Evolutionary conservation across 1,140 invertebrate genomes (phyloP), one percentile per base, ranked within the genome.

Genomic region (Zaprionus africanus): DNA sequence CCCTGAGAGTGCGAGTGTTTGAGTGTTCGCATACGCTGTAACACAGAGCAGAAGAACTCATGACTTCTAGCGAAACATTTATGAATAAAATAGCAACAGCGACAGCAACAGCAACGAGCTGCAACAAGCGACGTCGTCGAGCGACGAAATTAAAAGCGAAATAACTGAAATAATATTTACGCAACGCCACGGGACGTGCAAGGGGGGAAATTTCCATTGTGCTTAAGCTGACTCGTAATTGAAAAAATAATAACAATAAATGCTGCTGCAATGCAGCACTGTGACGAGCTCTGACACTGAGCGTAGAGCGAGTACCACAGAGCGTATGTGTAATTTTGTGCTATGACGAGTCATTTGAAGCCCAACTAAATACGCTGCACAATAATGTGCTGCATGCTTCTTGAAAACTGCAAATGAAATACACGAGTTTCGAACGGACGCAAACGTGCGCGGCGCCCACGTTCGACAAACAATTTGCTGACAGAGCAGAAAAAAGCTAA

Each of bases 131-230:
- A 70, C 65, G 46, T 24, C 70, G 83, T 78, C 81, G 67, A 74
- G 77, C 81, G 60, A 78, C 38, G 46, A 90, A 90, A 88, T 88
- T 88, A 88, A 88, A 90, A 85, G 79, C 81, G 71, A 88, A 90
- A 84, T 76, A 81, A 78, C 74, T 73, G 65, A 62, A 81, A 75
- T 62, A 51, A 26, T 28, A 66, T 57, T 46, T 46, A 28, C 31
- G 49, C 13, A 41, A 28, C 31, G 53, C 13, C 5, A 51, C 9
- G 26, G 12, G 17, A 17, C 26, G 36, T 15, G 17, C 17, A 41
- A 17, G 36, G 41, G 34, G 60, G 34, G 28, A 57, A 58, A 54
- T 43, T 51, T 59, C 71, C 70, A 76, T 63, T 81, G 43, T 46
- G 43, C 57, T 59, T 61, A 43, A 85, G 82, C 71, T 76, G 64